phyloP scores from a whole-genome alignment of 2,888 invertebrate species.

The Fabriciana adippe region DNA sequence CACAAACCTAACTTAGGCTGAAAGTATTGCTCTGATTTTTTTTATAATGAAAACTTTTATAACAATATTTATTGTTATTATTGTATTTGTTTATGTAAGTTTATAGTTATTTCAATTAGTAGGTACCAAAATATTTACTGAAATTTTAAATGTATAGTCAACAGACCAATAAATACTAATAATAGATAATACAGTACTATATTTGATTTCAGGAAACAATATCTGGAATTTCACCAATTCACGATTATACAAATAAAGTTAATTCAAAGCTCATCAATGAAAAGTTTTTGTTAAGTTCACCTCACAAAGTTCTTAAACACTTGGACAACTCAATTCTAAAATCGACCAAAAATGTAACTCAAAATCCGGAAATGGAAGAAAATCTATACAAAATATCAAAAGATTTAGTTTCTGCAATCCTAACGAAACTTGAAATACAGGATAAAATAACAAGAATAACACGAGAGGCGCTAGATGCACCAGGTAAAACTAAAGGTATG shows the following conservation, averaged over 20 bases:
- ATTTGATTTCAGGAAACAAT: conserved; percentile 41
- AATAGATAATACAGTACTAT: too few relatives aligned
- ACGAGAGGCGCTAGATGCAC: conserved; percentile 71
- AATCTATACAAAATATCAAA: conserved; percentile 72
- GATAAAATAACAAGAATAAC: conserved; percentile 77
- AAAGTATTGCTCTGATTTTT: too few relatives aligned
- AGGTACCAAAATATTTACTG: too few relatives aligned
- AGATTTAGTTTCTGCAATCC: conserved; percentile 70
- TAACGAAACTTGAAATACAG: conserved; percentile 72
- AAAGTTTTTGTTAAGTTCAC: conserved; percentile 55
- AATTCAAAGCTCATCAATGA: conserved; percentile 52
- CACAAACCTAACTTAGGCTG: too few relatives aligned
- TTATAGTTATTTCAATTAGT: too few relatives aligned
- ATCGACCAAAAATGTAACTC: conserved; percentile 70
- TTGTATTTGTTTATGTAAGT: too few relatives aligned
- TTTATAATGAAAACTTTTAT: too few relatives aligned
- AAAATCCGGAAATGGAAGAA: conserved; percentile 71
- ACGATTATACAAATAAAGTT: conserved; percentile 63
- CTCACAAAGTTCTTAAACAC: conserved; percentile 66
- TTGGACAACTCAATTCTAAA: conserved; percentile 65
- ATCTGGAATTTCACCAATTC: conserved; percentile 72
- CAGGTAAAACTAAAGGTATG: conserved; percentile 72
- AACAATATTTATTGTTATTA: too few relatives aligned
- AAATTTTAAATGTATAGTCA: too few relatives aligned
- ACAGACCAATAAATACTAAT: too few relatives aligned